Evolutionary conservation across 2,888 invertebrate genomes (phyloP).

Genomic region (Cheilosia scutellata): DNA sequence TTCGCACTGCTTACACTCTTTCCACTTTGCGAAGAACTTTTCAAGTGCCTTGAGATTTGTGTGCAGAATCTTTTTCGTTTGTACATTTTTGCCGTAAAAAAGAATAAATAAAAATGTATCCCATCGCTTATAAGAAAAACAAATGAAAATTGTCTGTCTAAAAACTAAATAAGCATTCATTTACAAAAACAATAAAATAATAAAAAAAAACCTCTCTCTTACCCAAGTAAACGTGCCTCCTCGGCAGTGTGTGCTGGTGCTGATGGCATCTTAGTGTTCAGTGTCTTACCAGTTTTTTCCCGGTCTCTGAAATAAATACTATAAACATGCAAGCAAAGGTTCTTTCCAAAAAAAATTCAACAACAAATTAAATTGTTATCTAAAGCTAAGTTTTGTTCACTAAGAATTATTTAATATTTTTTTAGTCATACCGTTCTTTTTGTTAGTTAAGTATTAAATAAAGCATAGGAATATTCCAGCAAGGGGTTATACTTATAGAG

Average conservation of each 20-base stretch:
- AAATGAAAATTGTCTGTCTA: constrained; percentile 8
- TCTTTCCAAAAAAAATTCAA: constrained; percentile 72
- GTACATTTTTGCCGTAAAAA: constrained; percentile 2
- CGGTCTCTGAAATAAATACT: constrained; percentile 85
- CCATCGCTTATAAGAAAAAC: constrained; percentile 44
- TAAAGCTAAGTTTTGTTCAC: constrained; percentile 54
- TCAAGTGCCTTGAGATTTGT: constrained; percentile 20
- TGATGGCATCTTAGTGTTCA: constrained; percentile 84
- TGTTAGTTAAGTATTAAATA: constrained; percentile 18
- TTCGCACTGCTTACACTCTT: constrained; percentile 12
- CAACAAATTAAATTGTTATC: constrained; percentile 76
- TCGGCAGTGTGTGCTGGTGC: constrained; percentile 87
- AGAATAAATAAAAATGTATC: constrained; percentile 39
- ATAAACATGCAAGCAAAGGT: constrained; percentile 84
- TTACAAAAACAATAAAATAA: constrained; percentile 40
- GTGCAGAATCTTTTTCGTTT: constrained; percentile 1
- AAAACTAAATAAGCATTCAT: constrained; percentile 37
- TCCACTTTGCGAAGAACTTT: constrained; percentile 17
- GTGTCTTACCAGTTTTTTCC: constrained; percentile 84
- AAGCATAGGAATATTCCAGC: constrained; percentile 31
- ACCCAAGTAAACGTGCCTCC: constrained; percentile 95
- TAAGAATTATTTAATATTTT: constrained; percentile 31
- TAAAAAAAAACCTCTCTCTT: constrained; percentile 84
- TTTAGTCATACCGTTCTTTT: constrained; percentile 15
- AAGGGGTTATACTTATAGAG: not conserved